phyloP scores from a whole-genome alignment of 23 tunicate genomes.

The Phallusia fumigata region DNA sequence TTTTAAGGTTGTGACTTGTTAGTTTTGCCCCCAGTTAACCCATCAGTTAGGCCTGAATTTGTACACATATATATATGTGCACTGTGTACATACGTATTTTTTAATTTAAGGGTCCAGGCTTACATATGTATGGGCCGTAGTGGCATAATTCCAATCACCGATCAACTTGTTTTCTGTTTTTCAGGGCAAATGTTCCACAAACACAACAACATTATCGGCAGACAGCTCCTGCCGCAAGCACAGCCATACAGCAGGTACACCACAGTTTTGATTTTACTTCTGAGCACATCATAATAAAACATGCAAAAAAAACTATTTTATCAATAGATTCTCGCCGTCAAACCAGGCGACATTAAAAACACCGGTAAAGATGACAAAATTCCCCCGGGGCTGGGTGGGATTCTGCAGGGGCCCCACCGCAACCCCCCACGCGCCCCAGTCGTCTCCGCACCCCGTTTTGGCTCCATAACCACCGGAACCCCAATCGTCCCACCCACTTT shows the following conservation, averaged over 20 bases:
- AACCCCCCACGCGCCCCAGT: neutral
- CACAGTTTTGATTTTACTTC: too few species aligned
- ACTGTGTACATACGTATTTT: too few species aligned
- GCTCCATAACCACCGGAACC: conserved; percentile 20
- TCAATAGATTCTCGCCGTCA: neutral
- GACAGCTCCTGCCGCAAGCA: neutral
- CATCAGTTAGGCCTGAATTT: too few species aligned
- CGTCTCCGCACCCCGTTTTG: neutral
- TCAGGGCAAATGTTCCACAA: neutral
- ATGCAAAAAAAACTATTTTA: neutral
- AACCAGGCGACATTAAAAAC: conserved; percentile 6
- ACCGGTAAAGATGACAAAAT: neutral
- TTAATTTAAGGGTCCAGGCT: too few species aligned
- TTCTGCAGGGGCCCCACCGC: neutral
- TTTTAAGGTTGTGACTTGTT: too few species aligned
- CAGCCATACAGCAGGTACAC: neutral
- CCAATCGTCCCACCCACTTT: neutral
- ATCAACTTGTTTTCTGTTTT: neutral
- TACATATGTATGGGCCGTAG: too few species aligned
- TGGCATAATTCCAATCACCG: too few species aligned
- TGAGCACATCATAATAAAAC: too few species aligned
- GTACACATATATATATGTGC: too few species aligned
- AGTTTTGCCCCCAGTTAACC: too few species aligned
- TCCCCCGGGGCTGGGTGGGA: neutral
- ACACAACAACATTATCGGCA: neutral